phyloP scores from a whole-genome alignment of 2,113 vertebrate genomes.

The Chlamydotis undulata region DNA sequence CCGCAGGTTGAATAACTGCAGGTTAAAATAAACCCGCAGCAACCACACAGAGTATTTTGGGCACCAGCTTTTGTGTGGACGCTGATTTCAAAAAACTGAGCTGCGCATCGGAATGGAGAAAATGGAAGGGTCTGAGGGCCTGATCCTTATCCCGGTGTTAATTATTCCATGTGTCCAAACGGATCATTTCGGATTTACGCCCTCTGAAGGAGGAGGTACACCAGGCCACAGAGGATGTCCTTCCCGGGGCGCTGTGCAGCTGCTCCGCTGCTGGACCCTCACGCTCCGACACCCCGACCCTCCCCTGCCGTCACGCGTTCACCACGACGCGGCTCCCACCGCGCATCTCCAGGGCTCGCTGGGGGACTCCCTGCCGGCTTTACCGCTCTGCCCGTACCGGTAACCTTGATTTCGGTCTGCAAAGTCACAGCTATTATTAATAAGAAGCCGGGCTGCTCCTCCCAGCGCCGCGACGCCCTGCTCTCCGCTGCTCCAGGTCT shows the following conservation, averaged over 20 bases:
- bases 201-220: not conserved
- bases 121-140: fast-evolving
- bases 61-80: not conserved
- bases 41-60: not conserved
- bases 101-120: not conserved
- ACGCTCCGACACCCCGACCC: fast-evolving
- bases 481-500: not conserved
- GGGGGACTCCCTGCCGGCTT: not conserved
- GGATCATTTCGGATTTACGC: not conserved
- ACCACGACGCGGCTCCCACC: not conserved
- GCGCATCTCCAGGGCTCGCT: not conserved
- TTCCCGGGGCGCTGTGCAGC: not conserved
- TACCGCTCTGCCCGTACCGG: not conserved
- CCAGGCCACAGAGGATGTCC: not conserved
- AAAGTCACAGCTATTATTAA: not conserved
- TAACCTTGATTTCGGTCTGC: not conserved
- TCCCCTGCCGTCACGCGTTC: not conserved
- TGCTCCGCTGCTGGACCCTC: not conserved
- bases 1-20: not conserved
- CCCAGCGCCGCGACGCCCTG: fast-evolving
- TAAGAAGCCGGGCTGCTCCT: not conserved
- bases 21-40: slow-evolving; percentile 3
- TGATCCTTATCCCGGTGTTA: not conserved
- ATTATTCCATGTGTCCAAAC: not conserved
- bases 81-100: not conserved